A percentile compares a stretch with the other conserved stretches of the same genome.
These are phyloP conservation scores for Pipistrellus pygmaeus DNA, from an alignment of 2,797 vertebrate genomes.

Conservation along the genomic window DNA sequence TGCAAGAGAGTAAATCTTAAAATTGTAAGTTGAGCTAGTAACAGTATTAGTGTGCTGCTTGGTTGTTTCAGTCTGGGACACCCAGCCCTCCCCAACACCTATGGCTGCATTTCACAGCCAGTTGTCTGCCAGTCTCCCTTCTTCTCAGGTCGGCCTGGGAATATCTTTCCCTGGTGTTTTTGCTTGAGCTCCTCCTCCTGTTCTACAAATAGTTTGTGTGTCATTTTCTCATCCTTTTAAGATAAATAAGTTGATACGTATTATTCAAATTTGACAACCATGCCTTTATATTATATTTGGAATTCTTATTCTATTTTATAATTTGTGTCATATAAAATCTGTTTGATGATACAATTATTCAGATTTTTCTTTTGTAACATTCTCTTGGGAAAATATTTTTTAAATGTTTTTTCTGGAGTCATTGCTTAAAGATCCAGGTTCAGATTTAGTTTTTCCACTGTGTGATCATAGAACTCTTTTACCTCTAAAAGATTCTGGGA, in stretches of 20 bases:
- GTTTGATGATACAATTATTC: neutral
- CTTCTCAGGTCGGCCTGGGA: neutral
- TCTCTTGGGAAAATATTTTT: constrained; percentile 21
- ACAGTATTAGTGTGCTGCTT: neutral
- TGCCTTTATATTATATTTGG: neutral
- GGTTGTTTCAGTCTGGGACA: neutral
- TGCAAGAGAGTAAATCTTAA: constrained; percentile 10
- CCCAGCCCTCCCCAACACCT: no score
- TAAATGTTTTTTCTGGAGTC: constrained; percentile 16
- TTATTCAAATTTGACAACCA: constrained; percentile 23
- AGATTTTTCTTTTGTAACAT: constrained; percentile 5
- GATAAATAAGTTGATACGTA: neutral
- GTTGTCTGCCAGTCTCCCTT: neutral
- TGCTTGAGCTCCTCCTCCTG: neutral
- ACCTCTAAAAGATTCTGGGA: constrained; percentile 40
- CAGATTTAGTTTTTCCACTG: neutral
- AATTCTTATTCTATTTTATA: neutral
- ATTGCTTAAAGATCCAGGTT: neutral
- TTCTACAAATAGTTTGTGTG: neutral
- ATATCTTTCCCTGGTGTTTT: neutral
- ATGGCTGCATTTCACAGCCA: neutral
- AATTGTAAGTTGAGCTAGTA: neutral
- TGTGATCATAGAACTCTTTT: neutral
- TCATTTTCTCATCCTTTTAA: constrained; percentile 28
- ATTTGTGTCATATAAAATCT: neutral